phyloP scores from a whole-genome alignment of 2,888 invertebrate species.

The Torymus texanus region DNA sequence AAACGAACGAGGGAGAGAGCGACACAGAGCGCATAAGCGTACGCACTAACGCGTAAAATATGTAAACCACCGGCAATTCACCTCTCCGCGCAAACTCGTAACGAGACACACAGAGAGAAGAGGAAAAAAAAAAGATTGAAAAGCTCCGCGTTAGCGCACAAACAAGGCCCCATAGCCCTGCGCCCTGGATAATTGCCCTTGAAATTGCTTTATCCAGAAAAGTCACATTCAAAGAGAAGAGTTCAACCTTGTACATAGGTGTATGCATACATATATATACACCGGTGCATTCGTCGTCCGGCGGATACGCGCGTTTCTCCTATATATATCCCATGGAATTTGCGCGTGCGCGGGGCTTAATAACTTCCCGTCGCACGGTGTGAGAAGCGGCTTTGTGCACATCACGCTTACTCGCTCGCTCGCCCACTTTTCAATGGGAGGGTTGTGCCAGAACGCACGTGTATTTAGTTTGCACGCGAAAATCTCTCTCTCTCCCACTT shows the following conservation, averaged over 20 bases:
- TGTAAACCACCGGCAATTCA: too few species aligned
- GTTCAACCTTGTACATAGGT: conserved; percentile 9
- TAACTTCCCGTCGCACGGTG: conserved; percentile 48
- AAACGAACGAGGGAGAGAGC: too few species aligned
- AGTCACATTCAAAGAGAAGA: background rate
- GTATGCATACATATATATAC: background rate
- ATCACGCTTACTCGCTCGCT: too few species aligned
- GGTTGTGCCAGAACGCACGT: too few species aligned
- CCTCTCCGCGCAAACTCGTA: too few species aligned
- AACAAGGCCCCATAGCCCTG: background rate
- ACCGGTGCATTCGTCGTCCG: conserved; percentile 29
- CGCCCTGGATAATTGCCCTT: conserved; percentile 28
- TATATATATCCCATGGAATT: conserved; percentile 41
- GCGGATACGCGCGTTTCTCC: conserved; percentile 49
- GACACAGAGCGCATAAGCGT: too few species aligned
- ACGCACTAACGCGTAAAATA: too few species aligned
- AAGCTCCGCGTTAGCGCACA: conserved; percentile 9
- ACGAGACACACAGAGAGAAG: too few species aligned
- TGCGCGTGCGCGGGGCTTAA: conserved; percentile 36
- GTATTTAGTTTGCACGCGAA: conserved; percentile 34
- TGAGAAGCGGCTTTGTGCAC: conserved; percentile 35
- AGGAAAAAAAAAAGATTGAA: background rate
- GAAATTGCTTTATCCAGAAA: conserved; percentile 43
- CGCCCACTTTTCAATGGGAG: conserved; percentile 9
- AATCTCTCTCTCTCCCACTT: background rate